phyloP scores from a whole-genome alignment of 2,888 invertebrate genomes.

The Proisotoma minuta region DNA sequence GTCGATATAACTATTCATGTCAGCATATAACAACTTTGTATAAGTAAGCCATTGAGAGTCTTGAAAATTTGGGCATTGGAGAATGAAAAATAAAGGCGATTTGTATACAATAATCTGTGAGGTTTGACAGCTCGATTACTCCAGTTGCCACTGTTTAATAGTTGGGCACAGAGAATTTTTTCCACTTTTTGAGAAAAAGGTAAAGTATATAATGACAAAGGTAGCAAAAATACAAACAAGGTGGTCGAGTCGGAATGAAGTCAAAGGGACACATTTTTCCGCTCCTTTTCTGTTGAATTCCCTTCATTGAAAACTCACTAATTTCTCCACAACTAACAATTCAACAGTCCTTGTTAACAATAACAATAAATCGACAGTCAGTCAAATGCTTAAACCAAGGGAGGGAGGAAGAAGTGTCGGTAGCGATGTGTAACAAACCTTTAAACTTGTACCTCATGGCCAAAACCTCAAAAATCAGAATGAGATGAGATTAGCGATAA shows the following conservation, averaged over 20 bases:
- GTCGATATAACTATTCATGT: background rate
- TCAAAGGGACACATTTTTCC: constrained; percentile 18
- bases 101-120: constrained; percentile 14
- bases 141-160: too few relatives aligned
- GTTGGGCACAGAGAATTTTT: too few relatives aligned
- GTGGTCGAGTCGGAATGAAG: constrained; percentile 10
- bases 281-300: constrained; percentile 10
- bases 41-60: background rate
- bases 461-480: background rate
- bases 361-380: constrained; percentile 4
- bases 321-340: constrained; percentile 4
- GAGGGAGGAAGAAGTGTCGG: too few relatives aligned
- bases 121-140: constrained; percentile 6
- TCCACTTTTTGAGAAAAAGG: too few relatives aligned
- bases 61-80: background rate
- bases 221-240: constrained; percentile 3
- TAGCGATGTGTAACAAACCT: background rate
- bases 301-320: constrained; percentile 4
- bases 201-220: background rate
- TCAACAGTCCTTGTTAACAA: background rate
- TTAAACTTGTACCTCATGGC: background rate
- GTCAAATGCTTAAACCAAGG: too few relatives aligned
- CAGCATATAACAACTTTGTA: background rate
- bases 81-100: background rate
- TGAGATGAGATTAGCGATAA: background rate